Percentiles rank a stretch among this genome's conserved stretches.
Conservation (phyloP, 2,113 vertebrate genomes). For the Corythaixoides concolor region DNA sequence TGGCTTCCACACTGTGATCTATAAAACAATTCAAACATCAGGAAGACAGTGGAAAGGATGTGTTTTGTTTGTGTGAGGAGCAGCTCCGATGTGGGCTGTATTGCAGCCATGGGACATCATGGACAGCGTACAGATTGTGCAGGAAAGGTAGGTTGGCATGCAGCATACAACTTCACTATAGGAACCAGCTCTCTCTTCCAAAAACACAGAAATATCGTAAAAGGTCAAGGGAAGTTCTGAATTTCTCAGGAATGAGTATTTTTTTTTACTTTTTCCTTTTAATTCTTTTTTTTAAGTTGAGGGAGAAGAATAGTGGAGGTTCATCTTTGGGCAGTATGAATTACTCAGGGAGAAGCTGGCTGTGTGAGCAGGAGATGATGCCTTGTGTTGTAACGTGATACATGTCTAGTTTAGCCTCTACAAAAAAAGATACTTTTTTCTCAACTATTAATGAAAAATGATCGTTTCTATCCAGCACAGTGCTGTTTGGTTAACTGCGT, state of each 20-base stretch:
- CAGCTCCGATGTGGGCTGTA: neutral
- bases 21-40: neutral
- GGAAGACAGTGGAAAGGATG: neutral
- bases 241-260: neutral
- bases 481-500: neutral
- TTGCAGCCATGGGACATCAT: neutral
- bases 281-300: neutral
- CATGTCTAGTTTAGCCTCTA: neutral
- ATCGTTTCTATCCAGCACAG: neutral
- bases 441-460: neutral
- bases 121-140: accelerated
- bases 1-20: neutral
- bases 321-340: neutral
- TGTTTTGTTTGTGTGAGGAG: neutral
- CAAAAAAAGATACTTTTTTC: neutral
- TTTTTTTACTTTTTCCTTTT: too few relatives aligned
- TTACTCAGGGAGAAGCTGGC: neutral
- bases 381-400: neutral
- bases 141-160: neutral
- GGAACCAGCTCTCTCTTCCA: neutral
- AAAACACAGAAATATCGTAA: neutral
- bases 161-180: accelerated
- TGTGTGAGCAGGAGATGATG: neutral
- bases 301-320: neutral
- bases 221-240: neutral